These are phyloP conservation scores for Sesia apiformis DNA, from an alignment of 2,888 invertebrate species.

Conservation along the genomic window DNA sequence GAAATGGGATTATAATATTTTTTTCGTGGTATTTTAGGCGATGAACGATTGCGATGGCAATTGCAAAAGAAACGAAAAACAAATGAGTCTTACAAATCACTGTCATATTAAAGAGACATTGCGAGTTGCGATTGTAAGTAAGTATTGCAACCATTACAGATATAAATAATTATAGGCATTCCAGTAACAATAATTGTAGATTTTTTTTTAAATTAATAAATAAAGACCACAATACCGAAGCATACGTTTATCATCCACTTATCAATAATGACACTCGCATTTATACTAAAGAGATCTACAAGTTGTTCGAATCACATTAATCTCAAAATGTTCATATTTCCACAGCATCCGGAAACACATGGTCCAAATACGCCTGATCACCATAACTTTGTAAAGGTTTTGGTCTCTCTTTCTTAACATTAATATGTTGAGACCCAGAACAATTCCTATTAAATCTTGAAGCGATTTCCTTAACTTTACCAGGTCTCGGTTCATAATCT, in stretches of 20 bases:
- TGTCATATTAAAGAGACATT: too few species aligned
- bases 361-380: constrained; percentile 76
- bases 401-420: constrained; percentile 60
- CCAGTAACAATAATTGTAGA: too few species aligned
- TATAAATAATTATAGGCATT: too few species aligned
- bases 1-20: too few species aligned
- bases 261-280: background rate
- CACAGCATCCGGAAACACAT: constrained; percentile 74
- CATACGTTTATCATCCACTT: background rate
- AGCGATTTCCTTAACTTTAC: constrained; percentile 63
- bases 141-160: too few species aligned
- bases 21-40: too few species aligned
- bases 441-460: constrained; percentile 55
- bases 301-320: constrained; percentile 3
- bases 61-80: too few species aligned
- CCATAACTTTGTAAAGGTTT: constrained; percentile 75
- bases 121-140: too few species aligned
- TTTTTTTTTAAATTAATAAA: too few species aligned
- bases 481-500: constrained; percentile 43
- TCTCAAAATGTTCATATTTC: constrained; percentile 42
- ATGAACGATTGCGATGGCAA: too few species aligned
- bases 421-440: constrained; percentile 27
- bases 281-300: constrained; percentile 17
- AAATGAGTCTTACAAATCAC: too few species aligned
- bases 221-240: too few species aligned